A percentile compares a stretch with the other conserved stretches of the same genome.
phyloP scores from a whole-genome alignment of 1,140 invertebrate species.

The Drosophila virilis region DNA sequence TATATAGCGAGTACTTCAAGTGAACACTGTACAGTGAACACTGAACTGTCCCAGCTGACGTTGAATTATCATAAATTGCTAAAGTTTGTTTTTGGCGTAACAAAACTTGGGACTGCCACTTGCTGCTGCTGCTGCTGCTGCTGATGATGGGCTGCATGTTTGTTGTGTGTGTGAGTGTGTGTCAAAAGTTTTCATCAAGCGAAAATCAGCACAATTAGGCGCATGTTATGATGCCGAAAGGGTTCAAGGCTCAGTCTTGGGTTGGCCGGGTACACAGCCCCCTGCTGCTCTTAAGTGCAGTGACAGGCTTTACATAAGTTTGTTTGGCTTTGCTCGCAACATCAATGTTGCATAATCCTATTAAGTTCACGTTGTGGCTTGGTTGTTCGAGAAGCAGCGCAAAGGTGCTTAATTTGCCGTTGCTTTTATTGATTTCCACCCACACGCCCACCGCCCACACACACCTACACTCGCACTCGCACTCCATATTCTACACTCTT shows the following conservation, averaged over 20 bases:
- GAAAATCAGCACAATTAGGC: conserved; percentile 78
- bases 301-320: conserved; percentile 79
- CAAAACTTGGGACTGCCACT: conserved; percentile 68
- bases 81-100: conserved; percentile 81
- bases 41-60: conserved; percentile 83
- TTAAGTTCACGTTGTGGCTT: conserved; percentile 75
- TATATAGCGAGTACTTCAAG: conserved; percentile 37
- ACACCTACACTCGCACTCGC: conserved; percentile 14
- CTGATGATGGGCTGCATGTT: conserved; percentile 28
- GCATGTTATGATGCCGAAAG: conserved; percentile 59
- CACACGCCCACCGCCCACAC: background rate
- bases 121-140: conserved; percentile 32
- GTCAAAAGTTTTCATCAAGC: conserved; percentile 76
- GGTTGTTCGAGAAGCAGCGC: conserved; percentile 52
- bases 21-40: conserved; percentile 41
- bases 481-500: conserved; percentile 31
- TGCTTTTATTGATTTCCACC: conserved; percentile 79
- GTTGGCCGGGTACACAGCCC: background rate
- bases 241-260: conserved; percentile 42
- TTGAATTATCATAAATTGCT: conserved; percentile 83
- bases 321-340: conserved; percentile 43
- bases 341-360: conserved; percentile 79
- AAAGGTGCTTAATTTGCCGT: conserved; percentile 80
- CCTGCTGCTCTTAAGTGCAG: conserved; percentile 52
- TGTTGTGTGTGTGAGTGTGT: conserved; percentile 20